Base-by-base conservation (phyloP, 2,113 vertebrate species). In the Helogale parvula region DNA sequence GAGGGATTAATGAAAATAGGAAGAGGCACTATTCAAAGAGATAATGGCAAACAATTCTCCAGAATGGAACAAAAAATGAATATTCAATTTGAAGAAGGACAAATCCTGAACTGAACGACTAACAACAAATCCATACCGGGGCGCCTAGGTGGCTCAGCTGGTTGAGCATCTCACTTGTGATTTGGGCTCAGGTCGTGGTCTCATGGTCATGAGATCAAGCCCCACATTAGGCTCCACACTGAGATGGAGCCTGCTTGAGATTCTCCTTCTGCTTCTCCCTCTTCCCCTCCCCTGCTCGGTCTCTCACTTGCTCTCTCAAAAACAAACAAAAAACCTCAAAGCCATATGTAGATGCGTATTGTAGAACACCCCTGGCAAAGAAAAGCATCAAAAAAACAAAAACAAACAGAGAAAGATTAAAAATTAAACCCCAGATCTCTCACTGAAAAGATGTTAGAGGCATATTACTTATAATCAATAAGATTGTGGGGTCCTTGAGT, bases 41-140 rank as follows among this genome's bases (percentile, higher is more conserved):
- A 84, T 14, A 60, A 63, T 10, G 31, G 17, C 47, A 45, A 35
- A 65, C n/a, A 12, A 60, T 84, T 66, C 68, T 38, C 52, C 88
- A 94, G 31, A 68, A 54, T 19, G 4, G 17, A 45, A 65, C 17
- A 50, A 82, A 88, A 60, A 25, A 47, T 57, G 66, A 57, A n/a
- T 69, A 63, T 71, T 83, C 47, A 52, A 63, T 60, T 31, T 63
- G 33, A 94, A 86, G 71, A 85, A 87, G 29, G 38, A 85, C 15
- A 93, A 85, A 94, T 82, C 45, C 52, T 88, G 66, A 94, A 65
- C 63, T 50, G 47, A 79, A 65, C 19, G 82, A 87, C 66, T 79
- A 88, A 79, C 63, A 96, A 94, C 23, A 68, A 86, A 77, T 50
- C 19, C 31, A 83, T 3, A 47, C 0, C n/a, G 16, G 27, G 27